Conservation (phyloP, 2,113 vertebrate genomes). For the Boulengeromyrus knoepffleri region DNA sequence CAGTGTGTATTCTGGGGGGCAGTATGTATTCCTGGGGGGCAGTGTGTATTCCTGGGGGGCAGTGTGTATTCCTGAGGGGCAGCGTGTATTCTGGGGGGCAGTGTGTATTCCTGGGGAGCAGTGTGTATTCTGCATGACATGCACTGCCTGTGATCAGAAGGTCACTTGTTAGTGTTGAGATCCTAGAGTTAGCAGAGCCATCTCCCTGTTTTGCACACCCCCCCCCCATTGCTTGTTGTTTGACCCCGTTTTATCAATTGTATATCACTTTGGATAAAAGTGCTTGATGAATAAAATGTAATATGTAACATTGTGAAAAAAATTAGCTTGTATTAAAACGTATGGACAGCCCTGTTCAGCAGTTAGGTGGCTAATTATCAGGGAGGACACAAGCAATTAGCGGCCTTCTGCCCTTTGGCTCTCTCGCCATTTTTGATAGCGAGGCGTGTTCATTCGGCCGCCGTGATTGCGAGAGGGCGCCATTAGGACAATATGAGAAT, state of each 20-base stretch:
- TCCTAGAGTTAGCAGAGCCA: neutral
- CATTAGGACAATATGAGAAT: neutral
- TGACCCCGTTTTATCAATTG: neutral
- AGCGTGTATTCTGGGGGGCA: too few species aligned
- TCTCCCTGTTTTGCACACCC: neutral
- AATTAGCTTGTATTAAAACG: neutral
- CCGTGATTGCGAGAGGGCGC: neutral
- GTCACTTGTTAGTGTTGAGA: neutral
- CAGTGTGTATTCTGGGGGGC: neutral
- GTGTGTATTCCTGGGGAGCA: too few species aligned
- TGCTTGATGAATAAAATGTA: neutral
- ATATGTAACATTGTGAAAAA: neutral
- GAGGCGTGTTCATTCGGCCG: neutral
- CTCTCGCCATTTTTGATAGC: neutral
- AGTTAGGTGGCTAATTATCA: neutral
- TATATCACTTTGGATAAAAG: neutral
- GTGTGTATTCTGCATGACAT: neutral
- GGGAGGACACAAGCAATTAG: neutral
- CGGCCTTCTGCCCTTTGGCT: neutral
- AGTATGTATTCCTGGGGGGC: neutral
- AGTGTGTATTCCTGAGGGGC: too few species aligned
- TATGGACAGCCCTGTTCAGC: neutral
- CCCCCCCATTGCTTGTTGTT: neutral
- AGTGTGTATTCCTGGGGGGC: too few species aligned
- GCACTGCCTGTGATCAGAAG: neutral